phyloP scores from a whole-genome alignment of 2,113 vertebrate genomes.

The Macquaria australasica region DNA sequence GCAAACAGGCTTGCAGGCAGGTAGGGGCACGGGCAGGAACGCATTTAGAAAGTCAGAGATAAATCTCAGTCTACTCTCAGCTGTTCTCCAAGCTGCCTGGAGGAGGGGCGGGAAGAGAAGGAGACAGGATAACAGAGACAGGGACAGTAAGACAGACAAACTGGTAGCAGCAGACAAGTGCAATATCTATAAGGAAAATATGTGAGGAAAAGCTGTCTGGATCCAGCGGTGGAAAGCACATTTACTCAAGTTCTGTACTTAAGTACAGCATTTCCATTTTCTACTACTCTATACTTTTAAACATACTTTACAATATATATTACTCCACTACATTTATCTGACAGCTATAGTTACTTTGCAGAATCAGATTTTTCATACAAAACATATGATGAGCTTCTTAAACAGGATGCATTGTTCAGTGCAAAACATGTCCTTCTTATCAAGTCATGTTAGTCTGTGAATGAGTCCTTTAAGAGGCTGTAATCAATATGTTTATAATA shows the following conservation, averaged over 20 bases:
- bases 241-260: background rate
- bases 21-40: constrained; percentile 61
- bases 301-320: background rate
- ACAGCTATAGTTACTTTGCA: too few relatives aligned
- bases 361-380: too few relatives aligned
- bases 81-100: constrained; percentile 53
- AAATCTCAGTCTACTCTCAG: constrained; percentile 71
- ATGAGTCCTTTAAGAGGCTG: background rate
- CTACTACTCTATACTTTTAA: background rate
- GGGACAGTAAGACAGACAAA: constrained; percentile 37
- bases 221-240: background rate
- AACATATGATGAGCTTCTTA: background rate
- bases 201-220: background rate
- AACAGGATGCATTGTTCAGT: background rate
- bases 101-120: constrained; percentile 36
- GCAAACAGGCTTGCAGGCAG: constrained; percentile 64
- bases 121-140: constrained; percentile 14
- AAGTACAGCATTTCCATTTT: background rate
- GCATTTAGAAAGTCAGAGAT: constrained; percentile 73
- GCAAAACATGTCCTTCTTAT: background rate
- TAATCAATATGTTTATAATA: background rate
- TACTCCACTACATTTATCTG: background rate
- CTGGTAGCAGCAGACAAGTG: constrained; percentile 12
- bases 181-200: background rate
- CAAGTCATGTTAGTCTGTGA: background rate